phyloP scores from a whole-genome alignment of 35 echinoderm and acorn worm genomes.

The Apostichopus californicus region DNA sequence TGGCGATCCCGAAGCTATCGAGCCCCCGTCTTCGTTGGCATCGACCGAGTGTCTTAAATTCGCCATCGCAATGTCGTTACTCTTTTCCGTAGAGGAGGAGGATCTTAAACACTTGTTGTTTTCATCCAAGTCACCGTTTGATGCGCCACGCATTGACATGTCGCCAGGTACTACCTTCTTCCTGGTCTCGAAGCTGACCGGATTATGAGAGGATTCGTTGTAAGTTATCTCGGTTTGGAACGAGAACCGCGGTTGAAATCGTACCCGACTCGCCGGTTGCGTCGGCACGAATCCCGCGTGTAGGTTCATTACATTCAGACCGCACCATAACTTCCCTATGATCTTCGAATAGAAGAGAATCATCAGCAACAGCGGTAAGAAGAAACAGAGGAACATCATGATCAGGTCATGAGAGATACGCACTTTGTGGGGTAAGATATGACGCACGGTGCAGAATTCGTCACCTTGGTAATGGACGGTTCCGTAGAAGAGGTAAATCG shows the following conservation, averaged over 20 bases:
- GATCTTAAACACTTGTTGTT: not conserved
- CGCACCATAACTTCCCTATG: conserved; percentile 65
- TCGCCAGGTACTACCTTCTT: not conserved
- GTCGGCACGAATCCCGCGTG: conserved; percentile 5
- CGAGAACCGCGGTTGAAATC: conserved; percentile 40
- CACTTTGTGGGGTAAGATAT: not conserved
- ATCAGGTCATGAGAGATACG: conserved; percentile 42
- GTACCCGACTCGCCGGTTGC: conserved; percentile 2
- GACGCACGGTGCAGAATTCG: conserved; percentile 41
- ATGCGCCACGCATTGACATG: not conserved
- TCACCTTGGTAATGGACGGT: conserved; percentile 10
- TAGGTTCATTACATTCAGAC: conserved; percentile 23
- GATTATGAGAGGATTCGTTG: conserved; percentile 1
- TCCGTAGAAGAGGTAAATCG: conserved; percentile 47
- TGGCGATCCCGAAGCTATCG: not conserved
- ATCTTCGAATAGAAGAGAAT: conserved; percentile 76
- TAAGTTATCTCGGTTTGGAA: conserved; percentile 41
- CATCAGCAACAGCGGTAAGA: conserved; percentile 82
- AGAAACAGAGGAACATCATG: conserved; percentile 72
- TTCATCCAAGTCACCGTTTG: conserved; percentile 24
- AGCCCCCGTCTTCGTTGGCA: conserved; percentile 5
- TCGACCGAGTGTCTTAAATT: conserved; percentile 15
- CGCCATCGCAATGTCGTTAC: not conserved
- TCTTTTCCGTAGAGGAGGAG: not conserved
- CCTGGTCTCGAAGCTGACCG: not conserved